Evolutionary conservation across 2,113 vertebrate genomes (phyloP), one percentile per base, ranked within the genome.

Genomic region (Fulmarus glacialis): DNA sequence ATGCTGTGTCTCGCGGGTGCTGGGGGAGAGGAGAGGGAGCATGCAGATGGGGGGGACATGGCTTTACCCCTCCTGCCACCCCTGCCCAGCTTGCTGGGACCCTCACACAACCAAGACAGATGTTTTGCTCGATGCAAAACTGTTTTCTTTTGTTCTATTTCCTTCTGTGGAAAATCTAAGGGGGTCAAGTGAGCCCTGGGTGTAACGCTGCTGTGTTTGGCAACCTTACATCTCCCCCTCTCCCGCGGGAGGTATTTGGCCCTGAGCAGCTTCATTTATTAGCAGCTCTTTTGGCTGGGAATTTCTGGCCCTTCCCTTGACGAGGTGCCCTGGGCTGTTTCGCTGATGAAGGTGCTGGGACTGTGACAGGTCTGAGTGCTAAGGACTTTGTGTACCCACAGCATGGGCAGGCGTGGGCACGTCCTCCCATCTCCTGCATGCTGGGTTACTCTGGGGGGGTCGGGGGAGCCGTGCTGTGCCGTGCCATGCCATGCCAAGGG

Each of bases 1-100:
- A 32, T 84, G 71, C 24, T 21, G 83, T 86, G 16, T 14, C 43
- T 67, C 2, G 4, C 3, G 2, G 66, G 64, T 36, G 15, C 42
- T 5, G 47, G 79, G 58, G 66, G 22, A 50, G 62, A 56, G 43
- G 68, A 71, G 24, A 38, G 29, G 60, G 40, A 34, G 34, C 27
- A 3, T 2, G 1, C 1, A 5, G 2, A 4, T 1, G 10, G 22
- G 26, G 22, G 22, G 24, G 6, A 27, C 29, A 23, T 0, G 2
- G 53, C 62, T 85, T 74, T 50, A 40, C 66, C 87, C 68, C 87
- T 64, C 48, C 85, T 63, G 72, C 38, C 19, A 1, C 45, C 45
- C 20, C 73, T 72, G 59, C 66, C 48, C 8, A 0, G 27, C 19
- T 8, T 27, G 12, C 43, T 11, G 34, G 63, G 59, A 55, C 58